Percentiles rank a stretch among this genome's conserved stretches.
Evolutionary conservation across 1,140 invertebrate genomes (phyloP).

Genomic region (Maniola jurtina): DNA sequence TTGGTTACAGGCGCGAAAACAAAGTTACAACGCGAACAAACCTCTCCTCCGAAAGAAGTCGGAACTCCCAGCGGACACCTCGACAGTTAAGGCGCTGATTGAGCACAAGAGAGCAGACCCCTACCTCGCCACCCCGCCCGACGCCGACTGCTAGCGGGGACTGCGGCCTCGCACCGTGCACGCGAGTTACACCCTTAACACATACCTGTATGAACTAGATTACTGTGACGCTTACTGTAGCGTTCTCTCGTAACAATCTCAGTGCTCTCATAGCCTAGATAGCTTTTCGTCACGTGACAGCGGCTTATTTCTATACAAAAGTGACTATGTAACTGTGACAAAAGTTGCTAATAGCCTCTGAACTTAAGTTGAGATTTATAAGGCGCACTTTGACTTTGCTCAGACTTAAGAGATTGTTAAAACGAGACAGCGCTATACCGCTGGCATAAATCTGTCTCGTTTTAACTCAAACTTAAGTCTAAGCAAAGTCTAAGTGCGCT

Average conservation of each 20-base stretch:
- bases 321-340: too few species aligned
- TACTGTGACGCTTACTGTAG: background rate
- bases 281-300: too few species aligned
- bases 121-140: constrained; percentile 88
- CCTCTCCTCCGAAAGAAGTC: constrained; percentile 95
- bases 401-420: too few species aligned
- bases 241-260: background rate
- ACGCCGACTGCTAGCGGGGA: constrained; percentile 88
- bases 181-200: constrained; percentile 3
- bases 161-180: constrained; percentile 2
- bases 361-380: too few species aligned
- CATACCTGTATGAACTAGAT: background rate
- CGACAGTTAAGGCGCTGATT: constrained; percentile 92
- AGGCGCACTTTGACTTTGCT: too few species aligned
- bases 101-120: constrained; percentile 96
- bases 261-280: too few species aligned
- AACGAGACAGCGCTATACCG: too few species aligned
- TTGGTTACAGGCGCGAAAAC: constrained; percentile 49
- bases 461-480: too few species aligned
- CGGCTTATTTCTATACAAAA: too few species aligned
- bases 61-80: constrained; percentile 94
- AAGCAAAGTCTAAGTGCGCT: too few species aligned
- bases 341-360: too few species aligned
- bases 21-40: constrained; percentile 61
- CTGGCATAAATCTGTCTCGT: too few species aligned